Evolutionary conservation across 2,797 vertebrate genomes (phyloP), one percentile per base, ranked within the genome.

Genomic region (Eremophila alpestris): DNA sequence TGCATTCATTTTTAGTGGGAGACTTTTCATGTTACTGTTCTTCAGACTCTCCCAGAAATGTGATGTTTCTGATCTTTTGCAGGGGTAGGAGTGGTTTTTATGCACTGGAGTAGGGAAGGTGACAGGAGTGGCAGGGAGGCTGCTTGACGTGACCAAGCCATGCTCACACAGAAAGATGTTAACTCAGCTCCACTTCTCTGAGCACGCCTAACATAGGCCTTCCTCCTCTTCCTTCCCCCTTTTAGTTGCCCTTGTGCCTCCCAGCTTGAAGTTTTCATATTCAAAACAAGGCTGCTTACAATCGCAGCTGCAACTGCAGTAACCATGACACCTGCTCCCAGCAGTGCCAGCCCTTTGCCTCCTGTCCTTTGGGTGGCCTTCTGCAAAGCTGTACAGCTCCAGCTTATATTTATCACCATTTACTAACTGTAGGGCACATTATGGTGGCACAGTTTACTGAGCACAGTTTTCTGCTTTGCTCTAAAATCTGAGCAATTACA

Each of bases 151-250:
- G 70, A 51, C 55, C 78, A 71, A 56, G 62, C 38, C 6, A 1
- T 43, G 46, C 51, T 93, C 55, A 34, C 38, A 43, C 16, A 15
- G n/a, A 6, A 8, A 83, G 78, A 34, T 3, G 0, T 59, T 71
- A 80, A 70, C 38, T 68, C 11, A 5, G 51, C 60, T 64, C 41
- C 46, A 16, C 20, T 65, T 46, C 59, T 94, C 46, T 32, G 38
- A 94, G 55, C 60, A 22, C 3, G 1, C 29, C 56, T 67, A 81
- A 20, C 79, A 21, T 6, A 3, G 51, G 27, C 83, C 56, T 94
- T 86, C 69, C 80, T 95, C 75, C 75, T 92, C 95, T 82, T 96
- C 69, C 73, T 87, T 63, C 77, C 82, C 64, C 32, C 78, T 97
- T 92, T 86, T 55, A 87, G 27, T 45, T 55, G 23, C 40, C 23